Evolutionary conservation across 2,113 vertebrate genomes (phyloP), one percentile per base, ranked within the genome.

Genomic region (Gymnorhina tibicen): DNA sequence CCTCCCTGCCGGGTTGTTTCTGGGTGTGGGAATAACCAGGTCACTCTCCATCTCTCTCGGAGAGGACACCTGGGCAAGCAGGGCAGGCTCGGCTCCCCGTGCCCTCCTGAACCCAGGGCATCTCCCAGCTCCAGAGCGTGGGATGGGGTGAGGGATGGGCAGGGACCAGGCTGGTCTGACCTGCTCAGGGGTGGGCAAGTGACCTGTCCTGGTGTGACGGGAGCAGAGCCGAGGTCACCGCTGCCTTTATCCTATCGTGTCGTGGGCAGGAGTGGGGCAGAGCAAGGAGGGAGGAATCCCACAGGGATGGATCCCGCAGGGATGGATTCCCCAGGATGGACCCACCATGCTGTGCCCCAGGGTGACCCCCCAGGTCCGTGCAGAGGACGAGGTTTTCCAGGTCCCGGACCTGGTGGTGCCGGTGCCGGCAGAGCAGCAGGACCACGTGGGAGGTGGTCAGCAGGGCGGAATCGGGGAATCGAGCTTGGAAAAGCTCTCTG

Each of bases 391-490:
- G 2, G 9, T 47, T 66, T n/a, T 13, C 24, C 69, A 39, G n/a
- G 41, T 33, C 39, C 11, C 5, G 2, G 24, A 2, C 16, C 5
- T 30, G 55, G 20, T 27, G 68, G 21, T 56, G n/a, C 41, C 1
- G 1, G 15, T 41, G 50, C 60, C 49, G 24, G 42, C 68, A 46
- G 58, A 37, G 58, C 10, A 27, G 39, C n/a, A 23, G 17, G 32
- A n/a, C 16, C 14, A 6, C 1, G 3, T 64, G 49, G 11, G 37
- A 49, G 4, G 18, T 39, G 50, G 6, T 41, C 35, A n/a, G 0
- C 16, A 16, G 52, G 13, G 8, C 10, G 6, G 46, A 37, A 37
- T 33, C 18, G 2, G 46, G 73, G 46, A 37, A 16, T 33, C 11
- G 4, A 18, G 27, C 9, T 14, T 52, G 63, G 33, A 12, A 60